Conservation (phyloP, 2,888 invertebrate species). For the Steromphala cineraria region DNA sequence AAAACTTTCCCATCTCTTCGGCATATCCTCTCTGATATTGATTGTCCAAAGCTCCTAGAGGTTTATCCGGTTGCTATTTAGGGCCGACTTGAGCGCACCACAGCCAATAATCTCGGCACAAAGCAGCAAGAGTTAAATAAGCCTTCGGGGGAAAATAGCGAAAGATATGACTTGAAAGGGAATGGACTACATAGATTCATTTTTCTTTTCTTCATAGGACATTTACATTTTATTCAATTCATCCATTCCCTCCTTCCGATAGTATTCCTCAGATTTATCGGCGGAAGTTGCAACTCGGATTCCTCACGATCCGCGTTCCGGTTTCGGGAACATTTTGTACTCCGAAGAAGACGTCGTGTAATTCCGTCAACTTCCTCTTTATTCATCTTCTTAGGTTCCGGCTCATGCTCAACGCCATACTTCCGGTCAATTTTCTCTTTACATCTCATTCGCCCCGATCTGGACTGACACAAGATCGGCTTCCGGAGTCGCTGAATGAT, state of each 20-base stretch:
- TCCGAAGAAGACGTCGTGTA: neutral
- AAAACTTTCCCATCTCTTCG: no score
- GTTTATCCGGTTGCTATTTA: no score
- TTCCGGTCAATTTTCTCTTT: neutral
- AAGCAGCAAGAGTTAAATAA: no score
- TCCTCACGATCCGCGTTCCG: neutral
- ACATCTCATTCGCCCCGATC: neutral
- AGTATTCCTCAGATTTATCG: neutral
- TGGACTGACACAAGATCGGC: conserved; percentile 53
- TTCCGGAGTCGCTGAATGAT: conserved; percentile 50
- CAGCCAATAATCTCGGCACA: no score
- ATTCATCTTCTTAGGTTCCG: neutral
- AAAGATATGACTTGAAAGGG: no score
- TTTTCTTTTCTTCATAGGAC: no score
- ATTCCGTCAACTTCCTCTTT: neutral
- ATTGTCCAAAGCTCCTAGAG: no score
- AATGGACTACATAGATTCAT: no score
- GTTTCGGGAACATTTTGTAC: neutral
- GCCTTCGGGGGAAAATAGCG: no score
- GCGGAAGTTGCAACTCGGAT: neutral
- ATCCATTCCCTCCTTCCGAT: neutral
- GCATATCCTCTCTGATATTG: no score
- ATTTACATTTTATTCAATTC: neutral
- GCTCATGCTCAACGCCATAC: neutral
- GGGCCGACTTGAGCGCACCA: no score